Evolutionary conservation across 2,113 vertebrate genomes (phyloP).

Genomic region (Scomber japonicus): DNA sequence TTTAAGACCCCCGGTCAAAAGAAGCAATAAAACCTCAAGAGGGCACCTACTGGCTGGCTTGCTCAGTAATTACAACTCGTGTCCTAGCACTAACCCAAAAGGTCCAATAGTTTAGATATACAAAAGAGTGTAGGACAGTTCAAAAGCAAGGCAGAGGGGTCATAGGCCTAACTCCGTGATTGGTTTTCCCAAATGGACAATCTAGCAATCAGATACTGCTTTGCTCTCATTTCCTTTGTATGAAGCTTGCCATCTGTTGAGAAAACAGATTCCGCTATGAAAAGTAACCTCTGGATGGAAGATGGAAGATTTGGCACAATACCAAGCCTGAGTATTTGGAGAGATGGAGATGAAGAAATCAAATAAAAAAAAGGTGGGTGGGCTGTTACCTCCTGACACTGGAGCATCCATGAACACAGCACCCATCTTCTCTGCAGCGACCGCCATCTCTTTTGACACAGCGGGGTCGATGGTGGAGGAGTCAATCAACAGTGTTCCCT

Average conservation of each 20-base stretch:
- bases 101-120: conserved; percentile 74
- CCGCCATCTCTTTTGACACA: conserved; percentile 94
- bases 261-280: not conserved
- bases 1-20: conserved; percentile 77
- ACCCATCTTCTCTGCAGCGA: conserved; percentile 95
- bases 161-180: conserved; percentile 38
- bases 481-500: conserved; percentile 96
- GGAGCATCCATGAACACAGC: conserved; percentile 99
- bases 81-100: conserved; percentile 72
- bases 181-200: conserved; percentile 46
- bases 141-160: conserved; percentile 57
- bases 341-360: not conserved
- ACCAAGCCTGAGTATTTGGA: not conserved
- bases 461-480: conserved; percentile 98
- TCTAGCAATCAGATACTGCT: conserved; percentile 31
- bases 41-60: conserved; percentile 72
- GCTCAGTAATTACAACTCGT: conserved; percentile 74
- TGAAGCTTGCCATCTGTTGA: not conserved
- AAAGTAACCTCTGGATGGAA: not conserved
- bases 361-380: not conserved
- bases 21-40: conserved; percentile 76
- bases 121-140: conserved; percentile 69
- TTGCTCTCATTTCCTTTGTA: conserved; percentile 21
- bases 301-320: not conserved
- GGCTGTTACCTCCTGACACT: conserved; percentile 94